These are phyloP conservation scores for Sebastiscus tertius DNA, from an alignment of 2,797 vertebrate genomes.

Conservation along the genomic window DNA sequence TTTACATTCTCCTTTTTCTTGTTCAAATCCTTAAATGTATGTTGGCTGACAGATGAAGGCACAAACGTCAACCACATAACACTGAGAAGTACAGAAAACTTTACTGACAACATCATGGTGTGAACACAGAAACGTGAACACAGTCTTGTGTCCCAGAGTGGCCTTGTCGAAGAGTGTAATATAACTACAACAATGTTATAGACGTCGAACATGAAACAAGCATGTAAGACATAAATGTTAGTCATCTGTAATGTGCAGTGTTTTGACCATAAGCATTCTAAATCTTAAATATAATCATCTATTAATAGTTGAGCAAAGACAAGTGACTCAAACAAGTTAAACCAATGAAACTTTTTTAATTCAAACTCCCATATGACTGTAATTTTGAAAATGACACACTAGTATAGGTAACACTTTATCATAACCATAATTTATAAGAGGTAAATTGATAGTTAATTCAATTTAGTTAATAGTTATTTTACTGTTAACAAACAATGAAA, in stretches of 20 bases:
- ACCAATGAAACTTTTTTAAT: neutral
- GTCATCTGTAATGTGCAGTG: neutral
- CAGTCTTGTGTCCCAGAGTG: neutral
- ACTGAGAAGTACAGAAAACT: conserved; percentile 1
- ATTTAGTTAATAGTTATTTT: too few species aligned
- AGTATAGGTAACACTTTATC: neutral
- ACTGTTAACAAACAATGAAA: too few species aligned
- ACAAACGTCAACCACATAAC: neutral
- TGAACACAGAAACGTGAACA: neutral
- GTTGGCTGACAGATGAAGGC: neutral
- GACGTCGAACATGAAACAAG: neutral
- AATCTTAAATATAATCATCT: neutral
- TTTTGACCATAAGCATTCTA: neutral
- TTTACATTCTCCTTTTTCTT: conserved; percentile 9
- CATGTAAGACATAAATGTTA: neutral
- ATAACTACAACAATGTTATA: neutral
- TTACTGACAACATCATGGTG: neutral
- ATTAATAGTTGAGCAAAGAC: neutral
- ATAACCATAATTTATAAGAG: too few species aligned
- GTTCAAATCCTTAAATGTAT: conserved; percentile 26
- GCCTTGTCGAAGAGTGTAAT: neutral
- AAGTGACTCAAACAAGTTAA: neutral
- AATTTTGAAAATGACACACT: neutral
- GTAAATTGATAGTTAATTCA: too few species aligned
- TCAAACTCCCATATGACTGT: neutral